Percentiles rank a stretch among this genome's conserved stretches.
phyloP scores from a whole-genome alignment of 2,888 invertebrate species.

The Tetanocera ferruginea region DNA sequence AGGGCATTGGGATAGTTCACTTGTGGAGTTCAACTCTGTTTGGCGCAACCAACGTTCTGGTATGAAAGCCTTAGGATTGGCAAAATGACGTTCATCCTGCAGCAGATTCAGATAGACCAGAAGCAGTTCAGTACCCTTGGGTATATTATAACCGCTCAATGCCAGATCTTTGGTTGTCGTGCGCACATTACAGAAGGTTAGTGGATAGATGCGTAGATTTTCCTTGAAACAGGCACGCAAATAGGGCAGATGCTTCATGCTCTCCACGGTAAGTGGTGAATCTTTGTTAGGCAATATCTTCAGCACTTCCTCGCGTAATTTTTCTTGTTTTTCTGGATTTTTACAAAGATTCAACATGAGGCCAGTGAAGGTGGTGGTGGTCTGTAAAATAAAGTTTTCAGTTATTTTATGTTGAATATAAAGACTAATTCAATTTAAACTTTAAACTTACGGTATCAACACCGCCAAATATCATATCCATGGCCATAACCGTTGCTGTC shows the following conservation, averaged over 20 bases:
- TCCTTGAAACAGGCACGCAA: conserved; percentile 82
- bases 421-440: no score
- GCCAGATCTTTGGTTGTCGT: conserved; percentile 72
- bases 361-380: conserved; percentile 38
- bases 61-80: conserved; percentile 3
- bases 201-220: conserved; percentile 75
- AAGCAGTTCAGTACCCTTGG: conserved; percentile 77
- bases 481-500: conserved; percentile 77
- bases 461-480: conserved; percentile 80
- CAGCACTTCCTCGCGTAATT: conserved; percentile 73
- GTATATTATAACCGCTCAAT: conserved; percentile 75
- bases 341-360: conserved; percentile 69
- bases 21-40: background rate
- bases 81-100: conserved; percentile 71
- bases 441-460: conserved; percentile 79
- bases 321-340: conserved; percentile 75
- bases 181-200: conserved; percentile 73
- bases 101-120: conserved; percentile 75
- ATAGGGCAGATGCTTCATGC: conserved; percentile 73
- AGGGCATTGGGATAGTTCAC: conserved; percentile 36
- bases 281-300: conserved; percentile 61
- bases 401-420: background rate
- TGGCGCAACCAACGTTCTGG: conserved; percentile 41
- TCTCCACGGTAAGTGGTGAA: conserved; percentile 67
- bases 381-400: conserved; percentile 41